Percentiles rank a stretch among this genome's conserved stretches.
phyloP scores from a whole-genome alignment of 2,797 vertebrate species.

The Platyrinchus mystaceus region DNA sequence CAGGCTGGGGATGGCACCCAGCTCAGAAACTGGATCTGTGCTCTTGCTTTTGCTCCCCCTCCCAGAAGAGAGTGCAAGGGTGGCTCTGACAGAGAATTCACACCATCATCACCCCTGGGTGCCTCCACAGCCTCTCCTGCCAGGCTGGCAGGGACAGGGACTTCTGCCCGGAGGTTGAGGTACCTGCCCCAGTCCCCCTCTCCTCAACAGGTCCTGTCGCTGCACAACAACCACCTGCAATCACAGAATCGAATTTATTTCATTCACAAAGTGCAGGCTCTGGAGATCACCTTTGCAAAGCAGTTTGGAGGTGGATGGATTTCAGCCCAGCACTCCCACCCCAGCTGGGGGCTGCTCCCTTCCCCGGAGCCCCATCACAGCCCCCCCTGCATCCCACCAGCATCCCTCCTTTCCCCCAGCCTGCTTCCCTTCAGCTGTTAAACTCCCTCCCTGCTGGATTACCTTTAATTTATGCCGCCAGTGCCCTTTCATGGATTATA shows the following conservation, averaged over 20 bases:
- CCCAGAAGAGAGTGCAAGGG: not conserved
- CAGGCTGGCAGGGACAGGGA: not conserved
- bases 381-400: not conserved
- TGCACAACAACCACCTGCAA: not conserved
- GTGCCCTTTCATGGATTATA: constrained; percentile 58
- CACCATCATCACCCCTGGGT: rapidly evolving
- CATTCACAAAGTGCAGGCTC: not conserved
- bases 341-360: not conserved
- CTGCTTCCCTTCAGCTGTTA: not conserved
- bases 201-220: rapidly evolving
- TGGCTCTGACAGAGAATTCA: not conserved
- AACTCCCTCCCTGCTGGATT: not conserved
- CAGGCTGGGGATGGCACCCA: not conserved
- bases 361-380: not conserved
- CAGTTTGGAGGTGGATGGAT: not conserved
- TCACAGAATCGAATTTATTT: rapidly evolving
- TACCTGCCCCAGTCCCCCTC: not conserved
- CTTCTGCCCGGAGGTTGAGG: rapidly evolving
- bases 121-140: rapidly evolving
- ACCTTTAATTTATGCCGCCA: constrained; percentile 26
- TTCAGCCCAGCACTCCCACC: not conserved
- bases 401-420: not conserved
- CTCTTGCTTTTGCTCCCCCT: not conserved
- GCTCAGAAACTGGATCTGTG: not conserved
- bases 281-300: not conserved